Evolutionary conservation across 2,888 invertebrate species (phyloP).

Genomic region (Cryptus viduatorius): DNA sequence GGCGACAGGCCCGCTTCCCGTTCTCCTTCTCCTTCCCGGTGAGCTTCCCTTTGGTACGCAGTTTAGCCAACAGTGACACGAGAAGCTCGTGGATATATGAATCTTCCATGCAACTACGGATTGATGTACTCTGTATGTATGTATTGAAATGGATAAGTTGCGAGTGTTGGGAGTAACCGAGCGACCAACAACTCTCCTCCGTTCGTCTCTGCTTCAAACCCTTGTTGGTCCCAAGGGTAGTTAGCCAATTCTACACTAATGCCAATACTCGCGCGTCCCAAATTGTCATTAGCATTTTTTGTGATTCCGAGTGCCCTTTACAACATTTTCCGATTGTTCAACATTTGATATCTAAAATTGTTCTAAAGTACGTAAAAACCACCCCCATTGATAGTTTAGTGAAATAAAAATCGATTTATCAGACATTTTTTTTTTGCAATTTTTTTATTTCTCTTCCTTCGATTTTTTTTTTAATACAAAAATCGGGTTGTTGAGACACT

Average conservation of each 20-base stretch:
- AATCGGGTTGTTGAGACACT: too few species aligned
- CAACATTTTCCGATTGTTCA: background rate
- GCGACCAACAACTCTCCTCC: constrained; percentile 46
- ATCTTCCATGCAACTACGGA: constrained; percentile 31
- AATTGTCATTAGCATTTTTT: background rate
- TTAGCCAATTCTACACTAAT: constrained; percentile 1
- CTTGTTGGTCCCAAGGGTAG: constrained; percentile 60
- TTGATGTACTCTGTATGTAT: constrained; percentile 20
- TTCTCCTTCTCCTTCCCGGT: constrained; percentile 15
- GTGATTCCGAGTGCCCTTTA: background rate
- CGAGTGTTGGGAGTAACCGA: constrained; percentile 53
- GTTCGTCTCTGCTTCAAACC: constrained; percentile 21
- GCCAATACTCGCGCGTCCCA: constrained; percentile 24
- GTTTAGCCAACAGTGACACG: constrained; percentile 55
- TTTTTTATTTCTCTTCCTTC: too few species aligned
- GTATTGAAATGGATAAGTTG: constrained; percentile 13
- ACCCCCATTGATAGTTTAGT: too few species aligned
- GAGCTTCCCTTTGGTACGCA: constrained; percentile 20
- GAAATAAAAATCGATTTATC: too few species aligned
- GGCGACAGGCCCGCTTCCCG: constrained; percentile 53
- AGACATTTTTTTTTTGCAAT: too few species aligned
- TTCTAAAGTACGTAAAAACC: too few species aligned
- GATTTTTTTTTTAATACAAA: too few species aligned
- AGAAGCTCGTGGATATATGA: constrained; percentile 41
- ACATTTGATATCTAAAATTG: too few species aligned